Base-by-base conservation (phyloP, 92 coral and sea anemone species). In the Siderastrea siderea region DNA sequence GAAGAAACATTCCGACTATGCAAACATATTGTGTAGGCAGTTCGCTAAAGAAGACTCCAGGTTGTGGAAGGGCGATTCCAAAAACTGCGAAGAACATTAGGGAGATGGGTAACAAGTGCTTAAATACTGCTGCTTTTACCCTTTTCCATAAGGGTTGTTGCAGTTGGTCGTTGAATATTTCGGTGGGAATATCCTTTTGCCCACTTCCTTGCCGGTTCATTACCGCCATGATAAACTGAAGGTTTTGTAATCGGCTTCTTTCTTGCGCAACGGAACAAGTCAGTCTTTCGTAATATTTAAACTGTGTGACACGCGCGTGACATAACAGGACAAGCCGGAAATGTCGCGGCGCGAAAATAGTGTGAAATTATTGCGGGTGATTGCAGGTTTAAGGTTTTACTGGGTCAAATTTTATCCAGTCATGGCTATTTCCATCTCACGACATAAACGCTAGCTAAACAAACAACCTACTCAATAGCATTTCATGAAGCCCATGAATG, bases 11-110 rank as follows among this genome's bases (percentile, higher is more conserved):
- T 12, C 95, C 92, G 48, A 95, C 95, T 4, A 95, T 92, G 70
- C 98, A 95, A 7, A 91, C 82, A 77, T 93, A 95, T 57, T 95
- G 98, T n/a, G 95, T 90, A 7, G 94, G 95, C 46, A 89, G 84
- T 86, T 91, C 81, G 88, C 95, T 94, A 55, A 95, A 81, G 71
- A 91, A 93, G 1, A 91, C 93, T 1, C 98, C 98, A 2, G 98
- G 98, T 48, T 91, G 83, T 2, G 98, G 98, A 3, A 83, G 90
- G 46, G 89, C 71, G 52, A 93, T 89, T 47, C 98, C 98, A 4
- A 95, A 74, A 61, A 86, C 57, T 15, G 93, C 95, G 68, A 95
- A 79, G 52, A 91, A 88, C 10, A 89, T 45, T 3, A 95, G 80
- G n/a, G 79, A 82, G 12, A 95, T 44, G 48, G 98, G 95, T 43